A percentile compares a stretch with the other conserved stretches of the same genome.
Conservation (phyloP, 1,140 invertebrate species). For the Elysia chlorotica region DNA sequence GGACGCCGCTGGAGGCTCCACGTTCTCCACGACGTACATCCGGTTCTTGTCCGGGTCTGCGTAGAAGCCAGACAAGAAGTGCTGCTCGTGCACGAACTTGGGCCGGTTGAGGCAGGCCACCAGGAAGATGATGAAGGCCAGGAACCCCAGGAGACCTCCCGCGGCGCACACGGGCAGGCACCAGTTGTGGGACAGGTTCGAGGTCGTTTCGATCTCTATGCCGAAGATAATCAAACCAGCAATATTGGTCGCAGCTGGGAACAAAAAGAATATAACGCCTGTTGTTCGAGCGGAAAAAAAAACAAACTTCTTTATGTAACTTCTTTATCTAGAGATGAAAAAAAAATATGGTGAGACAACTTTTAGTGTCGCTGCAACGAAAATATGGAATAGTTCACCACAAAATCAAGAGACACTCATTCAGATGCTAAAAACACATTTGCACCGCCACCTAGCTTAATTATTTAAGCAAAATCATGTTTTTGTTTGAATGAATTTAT, state of each 20-base stretch:
- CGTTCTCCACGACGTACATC: conserved; percentile 31
- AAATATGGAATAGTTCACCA: too few species aligned
- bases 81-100: conserved; percentile 24
- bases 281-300: too few species aligned
- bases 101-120: conserved; percentile 39
- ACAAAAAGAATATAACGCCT: background rate
- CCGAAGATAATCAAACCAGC: conserved; percentile 42
- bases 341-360: too few species aligned
- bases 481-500: too few species aligned
- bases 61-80: conserved; percentile 33
- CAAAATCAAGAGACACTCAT: too few species aligned
- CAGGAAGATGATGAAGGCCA: conserved; percentile 45
- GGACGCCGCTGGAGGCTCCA: too few species aligned
- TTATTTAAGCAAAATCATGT: too few species aligned
- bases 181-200: conserved; percentile 37
- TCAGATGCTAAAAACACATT: too few species aligned
- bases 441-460: too few species aligned
- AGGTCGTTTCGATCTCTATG: conserved; percentile 31
- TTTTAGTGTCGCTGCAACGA: too few species aligned
- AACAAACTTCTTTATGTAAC: too few species aligned
- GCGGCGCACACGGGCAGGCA: conserved; percentile 44
- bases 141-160: conserved; percentile 34
- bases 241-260: conserved; percentile 39
- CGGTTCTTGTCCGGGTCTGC: conserved; percentile 37
- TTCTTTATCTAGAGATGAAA: too few species aligned